Evolutionary conservation across 2,888 invertebrate species (phyloP).

Genomic region (Amiota minor): DNA sequence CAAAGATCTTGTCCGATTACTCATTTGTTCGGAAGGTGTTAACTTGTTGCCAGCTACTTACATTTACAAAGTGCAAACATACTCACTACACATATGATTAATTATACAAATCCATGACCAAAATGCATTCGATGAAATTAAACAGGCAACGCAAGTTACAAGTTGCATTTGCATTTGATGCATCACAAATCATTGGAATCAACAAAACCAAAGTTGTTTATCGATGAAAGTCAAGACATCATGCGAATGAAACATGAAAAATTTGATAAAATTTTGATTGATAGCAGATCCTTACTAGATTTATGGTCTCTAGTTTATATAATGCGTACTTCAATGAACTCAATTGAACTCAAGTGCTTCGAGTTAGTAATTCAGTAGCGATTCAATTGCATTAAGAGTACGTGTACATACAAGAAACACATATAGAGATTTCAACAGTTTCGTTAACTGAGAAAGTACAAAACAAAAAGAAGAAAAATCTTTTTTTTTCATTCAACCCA

Average conservation of each 20-base stretch:
- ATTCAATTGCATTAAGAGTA: too few species aligned
- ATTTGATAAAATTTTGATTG: too few species aligned
- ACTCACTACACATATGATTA: conserved; percentile 19
- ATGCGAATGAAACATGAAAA: too few species aligned
- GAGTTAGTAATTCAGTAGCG: background rate
- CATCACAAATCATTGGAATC: conserved; percentile 3
- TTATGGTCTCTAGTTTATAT: background rate
- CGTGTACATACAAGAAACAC: too few species aligned
- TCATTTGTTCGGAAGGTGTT: background rate
- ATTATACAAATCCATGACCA: conserved; percentile 2
- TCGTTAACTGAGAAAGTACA: background rate
- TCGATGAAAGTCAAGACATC: background rate
- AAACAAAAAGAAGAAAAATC: background rate
- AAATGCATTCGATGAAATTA: conserved; percentile 22
- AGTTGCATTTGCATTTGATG: background rate
- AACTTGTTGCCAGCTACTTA: conserved; percentile 29
- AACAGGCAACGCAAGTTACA: conserved; percentile 24
- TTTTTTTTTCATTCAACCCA: too few species aligned
- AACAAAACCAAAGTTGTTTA: conserved; percentile 31
- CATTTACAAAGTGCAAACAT: background rate
- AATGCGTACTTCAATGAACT: conserved; percentile 3
- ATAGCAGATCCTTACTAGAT: background rate
- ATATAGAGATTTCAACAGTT: too few species aligned
- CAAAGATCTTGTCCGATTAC: background rate
- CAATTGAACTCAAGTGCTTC: conserved; percentile 5